Evolutionary conservation across 1,140 invertebrate genomes (phyloP).

Genomic region (Atta colombica): DNA sequence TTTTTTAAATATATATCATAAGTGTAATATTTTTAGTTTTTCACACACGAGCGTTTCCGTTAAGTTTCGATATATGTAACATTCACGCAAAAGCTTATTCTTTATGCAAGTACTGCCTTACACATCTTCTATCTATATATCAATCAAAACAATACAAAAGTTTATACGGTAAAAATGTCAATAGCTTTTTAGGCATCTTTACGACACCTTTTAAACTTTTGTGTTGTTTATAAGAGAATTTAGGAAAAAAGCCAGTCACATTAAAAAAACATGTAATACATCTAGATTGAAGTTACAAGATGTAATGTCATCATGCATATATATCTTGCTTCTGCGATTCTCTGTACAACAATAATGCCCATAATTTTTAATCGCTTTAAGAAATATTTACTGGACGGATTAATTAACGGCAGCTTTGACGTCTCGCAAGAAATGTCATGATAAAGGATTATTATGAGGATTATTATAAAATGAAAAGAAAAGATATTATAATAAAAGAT

Average conservation of each 20-base stretch:
- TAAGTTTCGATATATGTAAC: constrained; percentile 15
- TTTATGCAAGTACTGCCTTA: constrained; percentile 24
- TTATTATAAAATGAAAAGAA: background rate
- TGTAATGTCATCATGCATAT: background rate
- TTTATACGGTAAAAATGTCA: constrained; percentile 21
- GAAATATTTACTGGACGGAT: constrained; percentile 12
- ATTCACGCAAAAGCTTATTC: constrained; percentile 21
- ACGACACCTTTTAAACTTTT: constrained; percentile 9
- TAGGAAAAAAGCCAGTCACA: background rate
- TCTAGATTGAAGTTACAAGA: constrained; percentile 1
- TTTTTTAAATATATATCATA: constrained; percentile 4
- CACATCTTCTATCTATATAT: constrained; percentile 4
- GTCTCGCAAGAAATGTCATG: constrained; percentile 3
- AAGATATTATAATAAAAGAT: background rate
- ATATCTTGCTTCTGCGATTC: constrained; percentile 22
- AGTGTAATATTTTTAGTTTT: background rate
- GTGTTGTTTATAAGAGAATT: constrained; percentile 3
- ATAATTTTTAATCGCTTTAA: constrained; percentile 11
- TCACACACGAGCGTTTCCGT: background rate
- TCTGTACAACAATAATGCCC: constrained; percentile 5
- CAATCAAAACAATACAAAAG: constrained; percentile 19
- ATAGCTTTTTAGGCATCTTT: background rate
- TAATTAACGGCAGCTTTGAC: constrained; percentile 4
- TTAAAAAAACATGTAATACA: constrained; percentile 6
- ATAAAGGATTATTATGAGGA: background rate